phyloP scores from a whole-genome alignment of 2,797 vertebrate species.

The Onychomys leucogaster region DNA sequence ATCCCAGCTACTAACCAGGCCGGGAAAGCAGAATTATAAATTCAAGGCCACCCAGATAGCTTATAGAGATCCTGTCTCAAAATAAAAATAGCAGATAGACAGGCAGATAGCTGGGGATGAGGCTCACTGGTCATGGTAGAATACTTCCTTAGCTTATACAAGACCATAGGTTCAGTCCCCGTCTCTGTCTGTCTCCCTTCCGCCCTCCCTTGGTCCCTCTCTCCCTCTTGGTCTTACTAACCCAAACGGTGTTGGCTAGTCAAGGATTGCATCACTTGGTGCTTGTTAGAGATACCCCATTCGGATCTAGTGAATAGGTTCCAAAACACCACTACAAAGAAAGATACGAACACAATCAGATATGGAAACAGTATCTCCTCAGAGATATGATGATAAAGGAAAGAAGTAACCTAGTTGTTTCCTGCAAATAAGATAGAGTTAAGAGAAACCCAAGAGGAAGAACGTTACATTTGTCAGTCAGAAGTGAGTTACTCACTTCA shows the following conservation, averaged over 20 bases:
- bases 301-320: neutral
- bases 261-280: neutral
- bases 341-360: neutral
- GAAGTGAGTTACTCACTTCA: neutral
- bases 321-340: neutral
- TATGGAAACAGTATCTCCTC: neutral
- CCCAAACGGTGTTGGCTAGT: neutral
- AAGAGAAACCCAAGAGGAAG: neutral
- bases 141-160: neutral
- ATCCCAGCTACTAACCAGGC: neutral
- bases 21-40: neutral
- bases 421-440: neutral
- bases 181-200: neutral
- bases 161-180: neutral
- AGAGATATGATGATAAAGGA: neutral
- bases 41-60: neutral
- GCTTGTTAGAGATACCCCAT: neutral
- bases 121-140: neutral
- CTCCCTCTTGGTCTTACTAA: neutral
- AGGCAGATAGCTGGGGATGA: neutral
- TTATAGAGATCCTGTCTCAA: neutral
- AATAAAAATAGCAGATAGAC: neutral
- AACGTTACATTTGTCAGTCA: neutral
- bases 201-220: neutral
- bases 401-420: conserved; percentile 12